Evolutionary conservation across 1,140 invertebrate species (phyloP), one percentile per base, ranked within the genome.

Genomic region (Euwallacea similis): DNA sequence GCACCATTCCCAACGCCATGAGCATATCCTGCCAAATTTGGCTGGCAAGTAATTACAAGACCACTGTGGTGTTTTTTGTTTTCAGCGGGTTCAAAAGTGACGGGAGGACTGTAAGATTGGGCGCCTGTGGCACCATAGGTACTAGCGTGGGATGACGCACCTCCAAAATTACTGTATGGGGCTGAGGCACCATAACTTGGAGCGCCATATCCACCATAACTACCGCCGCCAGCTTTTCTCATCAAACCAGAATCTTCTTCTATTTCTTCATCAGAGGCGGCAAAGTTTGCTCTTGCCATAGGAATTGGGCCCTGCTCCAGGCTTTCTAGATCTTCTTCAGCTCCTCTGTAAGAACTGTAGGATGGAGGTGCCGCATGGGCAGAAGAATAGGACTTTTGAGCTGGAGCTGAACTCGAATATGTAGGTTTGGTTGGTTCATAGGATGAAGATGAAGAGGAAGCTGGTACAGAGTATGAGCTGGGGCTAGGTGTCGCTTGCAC

Each of bases 21-120:
- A 15, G 79, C 76, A 61, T 81, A 81, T 15, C 80, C 80, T 11
- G 78, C 79, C 43, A 81, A 74, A 55, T 77, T 77, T 8, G 80
- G 80, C 73, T 81, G 79, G 50, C 80, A 81, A 6, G 79, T 81
- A 13, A 81, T 81, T 7, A 81, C 79, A 8, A 81, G 60, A 7
- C 79, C 80, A 66, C 71, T 76, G 53, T 79, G 78, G 10, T 42
- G 74, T 15, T 62, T 66, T 16, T 73, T 67, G n/a, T 42, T 58
- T 50, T 66, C 65, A 6, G 63, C 62, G 41, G 68, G 72, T 3
- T 66, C 64, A 33, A 53, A 70, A 16, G 33, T 9, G 9, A 64
- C 46, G 9, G 70, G 46, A 10, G 58, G 7, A 7, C 44, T 54
- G 15, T 60, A 53, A 13, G 21, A 16, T 1, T 6, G 9, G 33